A percentile compares a stretch with the other conserved stretches of the same genome.
Conservation (phyloP, 2,113 vertebrate species). For the Neolamprologus devosi region DNA sequence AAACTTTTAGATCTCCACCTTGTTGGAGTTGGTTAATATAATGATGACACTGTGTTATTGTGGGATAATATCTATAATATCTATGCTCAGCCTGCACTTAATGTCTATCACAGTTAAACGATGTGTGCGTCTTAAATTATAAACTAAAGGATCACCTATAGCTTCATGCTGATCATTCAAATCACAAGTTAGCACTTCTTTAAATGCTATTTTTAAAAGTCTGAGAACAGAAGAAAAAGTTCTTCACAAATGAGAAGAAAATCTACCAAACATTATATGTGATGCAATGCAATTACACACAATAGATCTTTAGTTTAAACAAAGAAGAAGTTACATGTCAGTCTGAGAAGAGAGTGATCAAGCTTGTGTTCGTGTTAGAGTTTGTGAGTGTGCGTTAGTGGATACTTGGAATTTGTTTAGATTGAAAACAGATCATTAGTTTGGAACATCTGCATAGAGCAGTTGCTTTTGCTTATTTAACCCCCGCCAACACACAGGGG, state of each 20-base stretch:
- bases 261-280: neutral
- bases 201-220: neutral
- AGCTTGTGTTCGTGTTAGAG: neutral
- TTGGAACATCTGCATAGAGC: neutral
- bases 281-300: neutral
- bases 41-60: neutral
- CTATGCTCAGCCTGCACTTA: neutral
- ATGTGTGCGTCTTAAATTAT: neutral
- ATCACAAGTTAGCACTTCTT: neutral
- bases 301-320: neutral
- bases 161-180: neutral
- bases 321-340: neutral
- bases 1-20: neutral
- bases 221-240: neutral
- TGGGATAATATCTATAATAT: neutral
- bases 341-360: neutral
- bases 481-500: rapidly evolving
- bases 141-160: neutral
- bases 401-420: neutral
- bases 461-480: neutral
- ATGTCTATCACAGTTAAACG: neutral
- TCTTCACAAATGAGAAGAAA: neutral
- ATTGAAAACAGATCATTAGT: neutral
- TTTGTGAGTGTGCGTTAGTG: neutral
- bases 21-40: neutral